A percentile compares a stretch with the other conserved stretches of the same genome.
Conservation (phyloP, 2,888 invertebrate genomes). For the Chloroclysta siterata region DNA sequence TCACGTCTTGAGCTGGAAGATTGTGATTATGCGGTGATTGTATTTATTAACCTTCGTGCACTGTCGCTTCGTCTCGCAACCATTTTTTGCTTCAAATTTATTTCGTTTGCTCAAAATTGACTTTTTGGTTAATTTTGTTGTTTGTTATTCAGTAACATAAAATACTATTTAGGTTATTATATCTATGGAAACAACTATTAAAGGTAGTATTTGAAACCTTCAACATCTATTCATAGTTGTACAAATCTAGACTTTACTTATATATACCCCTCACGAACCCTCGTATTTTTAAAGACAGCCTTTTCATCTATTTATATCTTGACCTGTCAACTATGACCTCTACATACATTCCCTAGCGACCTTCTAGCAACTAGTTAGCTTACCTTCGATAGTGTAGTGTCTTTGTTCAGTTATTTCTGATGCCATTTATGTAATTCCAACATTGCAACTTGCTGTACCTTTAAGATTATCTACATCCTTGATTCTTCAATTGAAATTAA, state of each 20-base stretch:
- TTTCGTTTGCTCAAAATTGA: background rate
- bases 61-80: slow-evolving; percentile 41
- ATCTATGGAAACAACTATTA: too few relatives aligned
- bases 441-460: slow-evolving; percentile 7
- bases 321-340: slow-evolving; percentile 43
- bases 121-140: background rate
- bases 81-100: slow-evolving; percentile 16
- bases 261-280: too few relatives aligned
- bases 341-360: slow-evolving; percentile 34
- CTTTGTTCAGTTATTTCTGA: slow-evolving; percentile 22
- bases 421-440: slow-evolving; percentile 12
- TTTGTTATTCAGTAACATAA: background rate
- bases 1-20: slow-evolving; percentile 56
- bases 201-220: too few relatives aligned
- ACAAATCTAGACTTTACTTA: too few relatives aligned
- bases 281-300: too few relatives aligned
- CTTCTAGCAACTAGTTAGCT: slow-evolving; percentile 31
- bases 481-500: slow-evolving; percentile 7
- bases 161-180: background rate
- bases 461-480: slow-evolving; percentile 12
- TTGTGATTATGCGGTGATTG: slow-evolving; percentile 58
- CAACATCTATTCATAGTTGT: too few relatives aligned
- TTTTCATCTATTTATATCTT: slow-evolving; percentile 17
- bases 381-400: slow-evolving; percentile 21
- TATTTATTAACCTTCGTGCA: slow-evolving; percentile 63